Percentiles rank a stretch among this genome's conserved stretches.
phyloP scores from a whole-genome alignment of 2,113 vertebrate species.

The Ptyas mucosa region DNA sequence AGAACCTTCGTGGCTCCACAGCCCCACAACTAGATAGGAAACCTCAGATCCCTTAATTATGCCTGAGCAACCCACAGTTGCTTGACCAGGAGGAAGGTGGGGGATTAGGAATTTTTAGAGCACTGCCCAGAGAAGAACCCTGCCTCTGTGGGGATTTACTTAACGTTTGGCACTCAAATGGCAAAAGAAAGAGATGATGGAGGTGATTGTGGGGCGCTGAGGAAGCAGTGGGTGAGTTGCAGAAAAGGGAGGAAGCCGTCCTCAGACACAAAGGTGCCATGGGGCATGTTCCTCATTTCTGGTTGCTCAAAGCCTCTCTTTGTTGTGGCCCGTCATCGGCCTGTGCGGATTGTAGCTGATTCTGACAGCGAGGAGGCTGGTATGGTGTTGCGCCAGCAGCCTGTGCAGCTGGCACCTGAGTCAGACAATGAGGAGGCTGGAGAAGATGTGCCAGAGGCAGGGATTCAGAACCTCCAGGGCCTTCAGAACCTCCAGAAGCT shows the following conservation, averaged over 20 bases:
- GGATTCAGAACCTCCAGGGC: no score
- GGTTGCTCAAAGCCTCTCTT: not conserved
- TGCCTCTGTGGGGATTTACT: not conserved
- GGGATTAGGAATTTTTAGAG: not conserved
- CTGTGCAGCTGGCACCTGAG: no score
- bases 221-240: not conserved
- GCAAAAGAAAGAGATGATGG: not conserved
- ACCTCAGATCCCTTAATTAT: not conserved
- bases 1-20: not conserved
- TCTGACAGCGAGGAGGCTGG: no score
- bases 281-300: not conserved
- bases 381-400: no score
- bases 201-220: not conserved
- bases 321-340: no score
- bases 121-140: not conserved
- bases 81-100: not conserved
- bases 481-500: no score
- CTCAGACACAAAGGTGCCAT: not conserved
- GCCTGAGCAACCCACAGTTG: not conserved
- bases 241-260: not conserved
- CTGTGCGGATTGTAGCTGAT: no score
- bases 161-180: not conserved
- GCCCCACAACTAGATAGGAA: not conserved
- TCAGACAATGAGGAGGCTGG: no score
- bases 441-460: no score